These are phyloP conservation scores for Melierax canorus DNA, from an alignment of 2,113 vertebrate genomes.

Conservation along the genomic window DNA sequence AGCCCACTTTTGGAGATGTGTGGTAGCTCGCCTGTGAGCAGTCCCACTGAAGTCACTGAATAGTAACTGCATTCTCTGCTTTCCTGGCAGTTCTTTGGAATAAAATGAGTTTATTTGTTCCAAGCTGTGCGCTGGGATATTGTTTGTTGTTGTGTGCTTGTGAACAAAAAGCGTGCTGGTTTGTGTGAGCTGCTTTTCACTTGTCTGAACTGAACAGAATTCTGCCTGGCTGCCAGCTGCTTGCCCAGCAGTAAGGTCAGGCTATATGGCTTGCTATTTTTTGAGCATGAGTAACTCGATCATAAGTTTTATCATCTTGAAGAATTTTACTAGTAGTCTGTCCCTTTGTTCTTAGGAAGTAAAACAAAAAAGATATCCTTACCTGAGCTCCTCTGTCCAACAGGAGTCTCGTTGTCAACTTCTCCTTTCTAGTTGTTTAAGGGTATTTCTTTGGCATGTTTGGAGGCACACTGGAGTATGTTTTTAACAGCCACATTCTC, in stretches of 20 bases:
- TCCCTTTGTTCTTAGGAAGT: background rate
- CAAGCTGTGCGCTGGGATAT: background rate
- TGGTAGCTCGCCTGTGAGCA: background rate
- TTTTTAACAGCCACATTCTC: background rate
- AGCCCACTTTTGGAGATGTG: background rate
- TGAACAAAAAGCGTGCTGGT: background rate
- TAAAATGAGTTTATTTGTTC: background rate
- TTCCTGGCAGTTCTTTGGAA: background rate
- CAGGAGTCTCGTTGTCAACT: fast-evolving
- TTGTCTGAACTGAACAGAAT: background rate
- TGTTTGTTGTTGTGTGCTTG: background rate
- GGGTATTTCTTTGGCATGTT: background rate
- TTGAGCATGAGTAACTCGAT: background rate
- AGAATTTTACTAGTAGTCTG: background rate
- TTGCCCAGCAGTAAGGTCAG: background rate
- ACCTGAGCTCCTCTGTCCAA: background rate
- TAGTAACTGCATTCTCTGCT: background rate
- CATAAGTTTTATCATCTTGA: background rate
- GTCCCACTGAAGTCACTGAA: background rate
- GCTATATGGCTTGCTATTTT: fast-evolving
- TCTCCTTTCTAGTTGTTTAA: background rate
- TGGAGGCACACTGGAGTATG: background rate
- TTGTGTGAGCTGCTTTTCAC: background rate
- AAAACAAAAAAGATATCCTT: background rate
- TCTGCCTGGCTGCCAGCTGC: background rate